A percentile compares a stretch with the other conserved stretches of the same genome.
These are phyloP conservation scores for Empidonax traillii DNA, from an alignment of 2,113 vertebrate species.

Conservation along the genomic window DNA sequence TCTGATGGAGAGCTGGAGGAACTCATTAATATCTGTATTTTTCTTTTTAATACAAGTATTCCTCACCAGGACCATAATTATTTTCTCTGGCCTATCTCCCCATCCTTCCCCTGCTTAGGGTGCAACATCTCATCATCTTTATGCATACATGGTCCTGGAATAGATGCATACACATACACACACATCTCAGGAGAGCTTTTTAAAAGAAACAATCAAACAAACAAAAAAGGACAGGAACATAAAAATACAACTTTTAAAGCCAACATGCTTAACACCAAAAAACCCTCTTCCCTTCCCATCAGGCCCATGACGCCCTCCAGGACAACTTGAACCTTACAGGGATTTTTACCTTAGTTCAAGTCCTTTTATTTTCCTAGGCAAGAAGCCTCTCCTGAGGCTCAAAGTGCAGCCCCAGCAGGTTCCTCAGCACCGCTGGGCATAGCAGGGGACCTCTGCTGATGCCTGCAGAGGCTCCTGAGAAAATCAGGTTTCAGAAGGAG, in stretches of 20 bases:
- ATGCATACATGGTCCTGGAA: rapidly evolving
- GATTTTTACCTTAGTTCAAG: background rate
- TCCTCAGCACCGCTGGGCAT: background rate
- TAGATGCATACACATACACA: background rate
- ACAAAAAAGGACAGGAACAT: too few relatives aligned
- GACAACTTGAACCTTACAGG: background rate
- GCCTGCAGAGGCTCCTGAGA: background rate
- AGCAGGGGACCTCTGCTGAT: background rate
- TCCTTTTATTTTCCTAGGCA: too few relatives aligned
- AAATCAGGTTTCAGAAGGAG: background rate
- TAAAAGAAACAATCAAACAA: background rate
- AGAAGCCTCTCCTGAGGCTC: background rate
- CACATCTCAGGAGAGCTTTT: background rate
- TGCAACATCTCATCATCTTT: background rate
- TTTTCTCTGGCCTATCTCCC: background rate
- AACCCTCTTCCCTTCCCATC: rapidly evolving
- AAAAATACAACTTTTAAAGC: background rate
- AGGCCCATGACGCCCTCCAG: background rate
- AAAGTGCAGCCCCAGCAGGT: background rate
- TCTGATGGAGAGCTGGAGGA: background rate
- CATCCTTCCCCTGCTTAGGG: background rate
- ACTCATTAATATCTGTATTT: background rate
- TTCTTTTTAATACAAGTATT: background rate
- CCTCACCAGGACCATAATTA: background rate
- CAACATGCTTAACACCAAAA: background rate